phyloP scores from a whole-genome alignment of 2,888 invertebrate genomes.

The Meta bourneti region DNA sequence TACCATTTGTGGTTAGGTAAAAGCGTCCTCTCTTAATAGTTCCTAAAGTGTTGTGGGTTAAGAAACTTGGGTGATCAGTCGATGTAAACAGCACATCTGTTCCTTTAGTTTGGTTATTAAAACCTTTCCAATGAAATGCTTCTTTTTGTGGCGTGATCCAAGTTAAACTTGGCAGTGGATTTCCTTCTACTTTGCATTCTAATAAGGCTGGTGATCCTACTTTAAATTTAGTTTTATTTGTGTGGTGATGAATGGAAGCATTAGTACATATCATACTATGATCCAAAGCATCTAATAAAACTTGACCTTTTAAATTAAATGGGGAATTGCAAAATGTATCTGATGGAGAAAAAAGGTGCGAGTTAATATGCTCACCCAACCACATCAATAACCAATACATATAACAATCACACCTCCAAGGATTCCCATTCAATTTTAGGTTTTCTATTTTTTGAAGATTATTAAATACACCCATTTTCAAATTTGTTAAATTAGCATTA shows the following conservation, averaged over 20 bases:
- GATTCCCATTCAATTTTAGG: slow-evolving; percentile 79
- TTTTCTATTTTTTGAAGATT: slow-evolving; percentile 60
- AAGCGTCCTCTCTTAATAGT: slow-evolving; percentile 51
- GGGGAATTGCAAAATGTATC: slow-evolving; percentile 72
- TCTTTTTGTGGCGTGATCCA: slow-evolving; percentile 84
- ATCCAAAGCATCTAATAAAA: slow-evolving; percentile 77
- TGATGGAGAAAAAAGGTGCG: slow-evolving; percentile 75
- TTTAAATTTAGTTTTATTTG: slow-evolving; percentile 79
- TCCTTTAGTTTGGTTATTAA: slow-evolving; percentile 28
- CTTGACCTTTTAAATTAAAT: slow-evolving; percentile 50
- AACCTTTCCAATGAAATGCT: slow-evolving; percentile 84
- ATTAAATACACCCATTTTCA: slow-evolving; percentile 76
- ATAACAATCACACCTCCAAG: slow-evolving; percentile 78
- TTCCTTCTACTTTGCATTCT: slow-evolving; percentile 96
- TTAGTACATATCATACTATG: slow-evolving; percentile 87
- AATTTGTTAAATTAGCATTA: slow-evolving; percentile 83
- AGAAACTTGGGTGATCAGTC: slow-evolving; percentile 1
- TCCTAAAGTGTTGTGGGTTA: neutral
- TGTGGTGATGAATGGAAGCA: slow-evolving; percentile 81
- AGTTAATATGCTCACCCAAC: slow-evolving; percentile 79
- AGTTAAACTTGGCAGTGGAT: slow-evolving; percentile 98
- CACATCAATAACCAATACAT: slow-evolving; percentile 86
- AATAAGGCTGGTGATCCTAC: slow-evolving; percentile 85
- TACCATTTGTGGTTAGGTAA: slow-evolving; percentile 71
- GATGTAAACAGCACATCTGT: neutral